Conservation (phyloP, 2,888 invertebrate genomes). For the Sericinus montela region DNA sequence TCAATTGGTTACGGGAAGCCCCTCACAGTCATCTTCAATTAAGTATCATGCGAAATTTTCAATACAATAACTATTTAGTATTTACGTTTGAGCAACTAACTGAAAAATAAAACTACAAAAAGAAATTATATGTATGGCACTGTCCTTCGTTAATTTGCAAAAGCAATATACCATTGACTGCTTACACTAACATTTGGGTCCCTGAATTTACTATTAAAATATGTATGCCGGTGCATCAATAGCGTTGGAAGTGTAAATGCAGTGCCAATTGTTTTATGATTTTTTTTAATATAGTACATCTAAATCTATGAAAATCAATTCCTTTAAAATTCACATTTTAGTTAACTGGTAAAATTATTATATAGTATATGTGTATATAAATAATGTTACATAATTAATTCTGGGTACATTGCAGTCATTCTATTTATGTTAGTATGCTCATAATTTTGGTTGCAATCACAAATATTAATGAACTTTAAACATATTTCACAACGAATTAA, state of each 20-base stretch:
- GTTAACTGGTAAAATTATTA: not conserved
- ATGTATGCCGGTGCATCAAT: not conserved
- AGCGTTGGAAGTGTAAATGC: not conserved
- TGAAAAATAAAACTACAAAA: constrained; percentile 44
- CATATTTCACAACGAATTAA: too few species aligned
- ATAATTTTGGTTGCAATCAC: not conserved
- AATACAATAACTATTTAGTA: constrained; percentile 32
- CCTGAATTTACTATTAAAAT: constrained; percentile 21
- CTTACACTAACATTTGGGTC: constrained; percentile 39
- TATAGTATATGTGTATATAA: not conserved
- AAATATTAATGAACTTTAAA: too few species aligned
- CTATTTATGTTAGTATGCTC: not conserved
- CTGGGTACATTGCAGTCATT: not conserved
- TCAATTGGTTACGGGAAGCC: constrained; percentile 59
- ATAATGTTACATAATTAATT: not conserved
- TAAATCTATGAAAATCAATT: constrained; percentile 10
- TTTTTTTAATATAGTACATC: not conserved
- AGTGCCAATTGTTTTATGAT: not conserved
- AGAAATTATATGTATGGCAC: constrained; percentile 67
- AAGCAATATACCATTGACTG: constrained; percentile 4
- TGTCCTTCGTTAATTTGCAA: constrained; percentile 61
- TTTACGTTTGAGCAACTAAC: constrained; percentile 60
- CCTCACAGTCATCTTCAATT: constrained; percentile 47
- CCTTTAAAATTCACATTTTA: constrained; percentile 5
- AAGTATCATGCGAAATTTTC: constrained; percentile 40